Base-by-base conservation (phyloP, 2,888 invertebrate species). In the Muschampia staudingeri region DNA sequence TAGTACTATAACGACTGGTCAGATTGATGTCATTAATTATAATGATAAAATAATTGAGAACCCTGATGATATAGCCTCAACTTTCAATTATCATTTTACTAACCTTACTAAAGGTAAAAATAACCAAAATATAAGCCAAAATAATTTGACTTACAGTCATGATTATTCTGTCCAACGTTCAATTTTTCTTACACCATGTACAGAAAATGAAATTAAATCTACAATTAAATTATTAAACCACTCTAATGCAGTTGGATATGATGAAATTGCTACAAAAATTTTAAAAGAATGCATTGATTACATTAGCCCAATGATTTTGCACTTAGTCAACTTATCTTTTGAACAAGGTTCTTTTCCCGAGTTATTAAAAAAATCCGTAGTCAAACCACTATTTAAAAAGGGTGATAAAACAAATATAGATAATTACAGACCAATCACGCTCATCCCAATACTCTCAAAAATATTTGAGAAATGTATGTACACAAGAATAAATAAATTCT, bases 381-480 rank as follows among this genome's bases (percentile, higher is more conserved):
- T 82, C 2, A 75, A 75, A 25, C 67, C 77, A 12, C 0, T 81
- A 12, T 34, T 37, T 48, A 73, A 81, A 42, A 80, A 80, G 42
- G 70, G 70, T 0, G 7, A 44, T 6, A 77, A 81, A 67, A 16
- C 2, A 11, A 70, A 71, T 9, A 67, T 77, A 12, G 37, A 34
- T 1, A 81, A 81, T 34, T 81, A 81, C 44, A 71, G 77, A 7
- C 77, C 81, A 37, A 81, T 81, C 14, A 77, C 72, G 9, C 30
- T 77, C n/a, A 67, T 71, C 9, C 70, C 78, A 25, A 19, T 78
- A 3, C 25, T 78, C 14, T 78, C 78, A 25, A 82, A 82, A 19
- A 11, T 78, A 1, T 75, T 82, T 40, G 79, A 78, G 56, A 82
- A 75, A 56, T 71, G 52, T 8, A 82, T 82, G 82, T 56, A 78